These are phyloP conservation scores for Anabacerthia variegaticeps DNA, from an alignment of 2,797 vertebrate genomes.

Conservation along the genomic window DNA sequence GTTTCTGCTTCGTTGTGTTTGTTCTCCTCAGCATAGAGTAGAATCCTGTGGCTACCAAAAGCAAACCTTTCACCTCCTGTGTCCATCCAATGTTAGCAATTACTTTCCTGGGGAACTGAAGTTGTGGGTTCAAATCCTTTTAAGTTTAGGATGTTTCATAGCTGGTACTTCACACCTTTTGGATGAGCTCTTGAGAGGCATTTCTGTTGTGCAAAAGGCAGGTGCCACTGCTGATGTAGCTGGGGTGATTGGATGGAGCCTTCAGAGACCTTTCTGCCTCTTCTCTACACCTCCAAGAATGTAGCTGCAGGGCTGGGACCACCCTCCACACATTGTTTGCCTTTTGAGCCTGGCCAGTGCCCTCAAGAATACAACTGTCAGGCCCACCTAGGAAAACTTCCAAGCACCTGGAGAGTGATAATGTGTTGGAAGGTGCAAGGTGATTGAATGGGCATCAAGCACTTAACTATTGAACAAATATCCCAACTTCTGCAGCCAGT, in stretches of 20 bases:
- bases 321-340: not conserved
- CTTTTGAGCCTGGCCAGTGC: not conserved
- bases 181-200: not conserved
- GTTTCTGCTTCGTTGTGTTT: not conserved
- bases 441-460: not conserved
- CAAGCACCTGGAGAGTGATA: not conserved
- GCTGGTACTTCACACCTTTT: not conserved
- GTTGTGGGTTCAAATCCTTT: not conserved
- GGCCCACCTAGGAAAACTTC: not conserved
- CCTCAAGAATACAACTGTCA: not conserved
- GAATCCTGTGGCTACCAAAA: not conserved
- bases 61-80: not conserved
- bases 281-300: not conserved
- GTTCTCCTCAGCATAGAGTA: not conserved
- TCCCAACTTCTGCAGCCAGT: not conserved
- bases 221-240: not conserved
- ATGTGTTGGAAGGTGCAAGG: fast-evolving
- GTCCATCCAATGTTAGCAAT: not conserved
- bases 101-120: not conserved
- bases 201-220: not conserved
- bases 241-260: not conserved
- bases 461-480: not conserved
- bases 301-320: not conserved
- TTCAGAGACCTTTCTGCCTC: not conserved
- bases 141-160: not conserved